Evolutionary conservation across 1,140 invertebrate genomes (phyloP), one percentile per base, ranked within the genome.

Genomic region (Eueides isabella): DNA sequence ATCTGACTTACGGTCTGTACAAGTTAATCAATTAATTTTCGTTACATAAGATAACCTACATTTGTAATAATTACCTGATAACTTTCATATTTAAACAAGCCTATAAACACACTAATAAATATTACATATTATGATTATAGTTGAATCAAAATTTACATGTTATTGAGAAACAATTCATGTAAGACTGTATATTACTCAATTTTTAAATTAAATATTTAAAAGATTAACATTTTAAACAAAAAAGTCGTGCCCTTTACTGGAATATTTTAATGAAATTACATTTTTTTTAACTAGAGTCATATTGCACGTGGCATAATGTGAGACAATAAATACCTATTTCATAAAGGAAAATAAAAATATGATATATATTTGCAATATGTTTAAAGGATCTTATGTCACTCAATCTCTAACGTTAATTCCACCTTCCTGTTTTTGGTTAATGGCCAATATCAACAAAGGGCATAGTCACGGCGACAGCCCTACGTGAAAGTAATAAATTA

Each of bases 401-500:
- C 30, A 41, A 66, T 55, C 23, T 23, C 48, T 4, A n/a, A 63
- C 16, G 66, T n/a, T 23, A 28, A 67, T 33, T 29, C 61, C 65
- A 23, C 65, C 61, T 71, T 61, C 26, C 63, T 48, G 61, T 65
- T 75, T 66, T 75, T 75, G 63, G 64, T 75, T 61, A 16, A 41
- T 23, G 31, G 73, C 73, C 73, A 75, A 75, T 70, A 68, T 66
- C 67, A 70, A 61, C 67, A 71, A 66, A 75, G n/a, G 61, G 33
- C 29, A 61, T 14, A 16, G 23, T 33, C 48, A 35, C 31, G 23
- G 28, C 31, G 23, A 19, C 30, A 14, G 31, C 41, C 41, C 70
- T 65, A 41, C n/a, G 14, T 31, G 12, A 63, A 30, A 63, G n/a
- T 63, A 63, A 0, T 5, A 12, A 30, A 63, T 30, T 9, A 63